Percentiles rank a stretch among this genome's conserved stretches.
Evolutionary conservation across 1,140 invertebrate species (phyloP).

Genomic region (Eubasilissa regina): DNA sequence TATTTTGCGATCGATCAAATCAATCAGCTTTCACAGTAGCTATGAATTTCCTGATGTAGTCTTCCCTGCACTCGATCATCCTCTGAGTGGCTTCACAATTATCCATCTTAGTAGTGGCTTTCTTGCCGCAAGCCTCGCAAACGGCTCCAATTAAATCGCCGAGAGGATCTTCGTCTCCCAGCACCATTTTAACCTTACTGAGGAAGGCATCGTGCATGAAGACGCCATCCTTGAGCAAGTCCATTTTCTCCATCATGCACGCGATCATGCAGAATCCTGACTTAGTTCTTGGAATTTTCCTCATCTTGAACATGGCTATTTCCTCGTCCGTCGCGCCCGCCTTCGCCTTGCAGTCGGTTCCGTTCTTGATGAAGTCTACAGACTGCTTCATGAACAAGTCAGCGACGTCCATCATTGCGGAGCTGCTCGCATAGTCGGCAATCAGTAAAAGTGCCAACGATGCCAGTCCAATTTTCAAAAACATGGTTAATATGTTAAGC

Average conservation of each 20-base stretch:
- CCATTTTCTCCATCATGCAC: slow-evolving; percentile 57
- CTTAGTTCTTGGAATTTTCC: slow-evolving; percentile 51
- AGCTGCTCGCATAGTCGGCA: background rate
- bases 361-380: slow-evolving; percentile 48
- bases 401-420: slow-evolving; percentile 22
- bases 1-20: no score
- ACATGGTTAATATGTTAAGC: background rate
- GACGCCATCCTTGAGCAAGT: slow-evolving; percentile 42
- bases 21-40: slow-evolving; percentile 29
- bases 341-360: slow-evolving; percentile 47
- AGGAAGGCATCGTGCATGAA: slow-evolving; percentile 11
- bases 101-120: slow-evolving; percentile 20
- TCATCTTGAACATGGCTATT: slow-evolving; percentile 40
- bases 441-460: background rate
- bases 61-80: slow-evolving; percentile 36
- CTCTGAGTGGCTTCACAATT: slow-evolving; percentile 39
- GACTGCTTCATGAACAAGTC: slow-evolving; percentile 48
- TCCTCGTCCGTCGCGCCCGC: slow-evolving; percentile 53
- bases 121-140: slow-evolving; percentile 46
- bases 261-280: slow-evolving; percentile 47
- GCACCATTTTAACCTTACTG: slow-evolving; percentile 24
- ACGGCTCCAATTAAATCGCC: slow-evolving; percentile 51
- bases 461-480: background rate
- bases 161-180: slow-evolving; percentile 47
- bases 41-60: slow-evolving; percentile 48